Evolutionary conservation across 2,888 invertebrate genomes (phyloP).

Genomic region (Osedax fenrisi): DNA sequence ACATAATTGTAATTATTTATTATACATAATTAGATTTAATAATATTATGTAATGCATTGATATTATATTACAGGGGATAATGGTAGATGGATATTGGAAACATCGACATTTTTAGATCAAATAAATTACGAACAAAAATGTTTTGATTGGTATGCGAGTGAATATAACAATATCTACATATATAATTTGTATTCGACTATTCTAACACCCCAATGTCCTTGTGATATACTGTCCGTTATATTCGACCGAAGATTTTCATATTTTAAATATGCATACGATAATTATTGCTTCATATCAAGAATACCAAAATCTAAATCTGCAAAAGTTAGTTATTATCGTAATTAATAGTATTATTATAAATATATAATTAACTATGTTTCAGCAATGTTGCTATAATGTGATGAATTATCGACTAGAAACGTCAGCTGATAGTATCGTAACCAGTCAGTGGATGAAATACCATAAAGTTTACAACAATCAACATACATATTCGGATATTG

Average conservation of each 20-base stretch:
- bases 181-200: background rate
- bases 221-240: background rate
- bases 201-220: slow-evolving; percentile 7
- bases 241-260: background rate
- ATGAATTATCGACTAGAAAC: background rate
- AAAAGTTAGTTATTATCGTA: background rate
- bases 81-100: background rate
- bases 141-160: slow-evolving; percentile 1
- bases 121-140: background rate
- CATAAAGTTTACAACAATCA: background rate
- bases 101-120: background rate
- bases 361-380: background rate
- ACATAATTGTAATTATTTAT: too few species aligned
- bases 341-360: background rate
- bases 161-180: background rate
- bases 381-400: slow-evolving; percentile 6
- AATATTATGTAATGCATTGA: too few species aligned
- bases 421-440: background rate
- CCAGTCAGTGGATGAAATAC: background rate
- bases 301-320: background rate
- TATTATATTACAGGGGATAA: background rate
- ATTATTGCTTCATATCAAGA: background rate
- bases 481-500: background rate
- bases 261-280: background rate
- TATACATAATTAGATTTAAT: too few species aligned